phyloP scores from a whole-genome alignment of 2,888 invertebrate genomes.

The Eretmocerus hayati region DNA sequence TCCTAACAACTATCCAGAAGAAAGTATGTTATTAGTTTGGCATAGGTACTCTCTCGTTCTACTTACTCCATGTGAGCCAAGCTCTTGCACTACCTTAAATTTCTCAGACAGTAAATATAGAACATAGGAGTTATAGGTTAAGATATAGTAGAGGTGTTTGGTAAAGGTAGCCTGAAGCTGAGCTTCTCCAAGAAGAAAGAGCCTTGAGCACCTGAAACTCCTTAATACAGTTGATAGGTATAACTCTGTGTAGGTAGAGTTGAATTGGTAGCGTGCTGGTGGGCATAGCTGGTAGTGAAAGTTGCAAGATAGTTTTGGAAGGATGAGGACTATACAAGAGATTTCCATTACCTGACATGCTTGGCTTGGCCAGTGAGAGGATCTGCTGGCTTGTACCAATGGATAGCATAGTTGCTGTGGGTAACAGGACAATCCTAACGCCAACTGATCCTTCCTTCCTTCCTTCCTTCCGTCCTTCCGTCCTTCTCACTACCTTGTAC shows the following conservation, averaged over 20 bases:
- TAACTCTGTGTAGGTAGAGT: too few relatives aligned
- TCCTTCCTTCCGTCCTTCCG: background rate
- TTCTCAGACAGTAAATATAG: too few relatives aligned
- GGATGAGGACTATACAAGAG: slow-evolving; percentile 30
- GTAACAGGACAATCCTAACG: slow-evolving; percentile 1
- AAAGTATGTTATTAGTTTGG: too few relatives aligned
- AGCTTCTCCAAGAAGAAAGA: slow-evolving; percentile 12
- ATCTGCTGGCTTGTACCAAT: background rate
- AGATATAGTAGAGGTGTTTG: too few relatives aligned
- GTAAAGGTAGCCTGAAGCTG: background rate
- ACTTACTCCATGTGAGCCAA: too few relatives aligned
- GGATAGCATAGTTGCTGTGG: background rate
- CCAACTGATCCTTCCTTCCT: slow-evolving; percentile 3
- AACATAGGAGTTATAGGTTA: too few relatives aligned
- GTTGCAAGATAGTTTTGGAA: slow-evolving; percentile 22
- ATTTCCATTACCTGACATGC: slow-evolving; percentile 31
- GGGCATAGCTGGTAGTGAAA: too few relatives aligned
- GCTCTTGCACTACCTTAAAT: too few relatives aligned
- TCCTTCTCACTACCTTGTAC: too few relatives aligned
- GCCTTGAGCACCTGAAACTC: slow-evolving; percentile 23
- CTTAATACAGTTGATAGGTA: slow-evolving; percentile 19
- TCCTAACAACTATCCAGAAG: too few relatives aligned
- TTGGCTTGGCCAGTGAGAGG: slow-evolving; percentile 3
- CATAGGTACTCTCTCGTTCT: too few relatives aligned
- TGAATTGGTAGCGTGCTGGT: too few relatives aligned